Base-by-base conservation (phyloP, 2,888 invertebrate genomes). In the Archips crataeganus region DNA sequence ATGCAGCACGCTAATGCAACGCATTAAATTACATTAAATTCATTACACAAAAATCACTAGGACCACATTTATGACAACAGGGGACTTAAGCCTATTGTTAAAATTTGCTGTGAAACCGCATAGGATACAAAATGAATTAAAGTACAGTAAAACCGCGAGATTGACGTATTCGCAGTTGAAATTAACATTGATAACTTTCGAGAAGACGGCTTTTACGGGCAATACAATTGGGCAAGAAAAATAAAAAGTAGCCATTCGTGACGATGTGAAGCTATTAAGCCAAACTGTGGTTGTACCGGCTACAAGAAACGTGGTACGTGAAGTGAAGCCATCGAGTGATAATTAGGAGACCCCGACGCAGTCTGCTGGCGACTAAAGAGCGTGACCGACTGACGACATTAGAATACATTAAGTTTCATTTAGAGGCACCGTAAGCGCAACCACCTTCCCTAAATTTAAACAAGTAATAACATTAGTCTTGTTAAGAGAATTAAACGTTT, bases 21-120 rank as follows among this genome's bases (percentile, higher is more conserved):
- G 84, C 86, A 88, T 92, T 90, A 88, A 90, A 92, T 89, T 90
- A 88, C 88, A 90, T 87, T 88, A 77, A 85, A 87, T 84, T 85
- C 85, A 90, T 91, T 90, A 91, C 85, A 82, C 83, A 77, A 84
- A 85, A 87, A 90, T 91, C 89, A 91, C 85, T 84, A 85, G 85
- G 81, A 82, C 76, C 81, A 64, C 75, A 77, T 77, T 78, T 76
- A 79, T 80, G 77, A 79, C 76, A 76, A 77, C 23, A 72, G 67
- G 62, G 72, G 23, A 47, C 67, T 57, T 57, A n/a, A 47, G 32
- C 3, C 63, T 63, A 49, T 36, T 42, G 42, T 70, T 4, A 59
- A 45, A 66, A 15, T 47, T 23, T 45, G 68, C 13, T 39, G 36
- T n/a, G n/a, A 36, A 68, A 54, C 32, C 49, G 67, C 66, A 61